These are phyloP conservation scores for Spodoptera picta DNA, from an alignment of 2,888 invertebrate species.

Conservation along the genomic window DNA sequence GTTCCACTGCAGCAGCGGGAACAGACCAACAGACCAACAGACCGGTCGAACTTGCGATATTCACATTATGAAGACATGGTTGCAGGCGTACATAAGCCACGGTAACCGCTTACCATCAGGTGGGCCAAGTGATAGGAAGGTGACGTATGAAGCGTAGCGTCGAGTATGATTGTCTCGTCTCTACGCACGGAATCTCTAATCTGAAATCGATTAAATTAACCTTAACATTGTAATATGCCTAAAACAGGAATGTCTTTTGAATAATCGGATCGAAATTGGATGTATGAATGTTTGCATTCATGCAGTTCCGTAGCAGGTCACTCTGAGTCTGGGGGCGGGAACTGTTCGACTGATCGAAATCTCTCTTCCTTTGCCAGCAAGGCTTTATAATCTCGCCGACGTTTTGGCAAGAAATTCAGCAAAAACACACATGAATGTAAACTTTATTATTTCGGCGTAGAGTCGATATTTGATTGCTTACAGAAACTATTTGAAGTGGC, in stretches of 20 bases:
- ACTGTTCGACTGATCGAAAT: conserved; percentile 48
- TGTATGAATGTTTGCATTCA: conserved; percentile 29
- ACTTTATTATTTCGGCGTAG: conserved; percentile 12
- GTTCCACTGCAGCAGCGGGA: conserved; percentile 21
- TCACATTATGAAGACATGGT: not conserved
- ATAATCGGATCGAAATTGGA: conserved; percentile 11
- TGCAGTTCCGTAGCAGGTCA: conserved; percentile 27
- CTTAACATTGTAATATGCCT: no score
- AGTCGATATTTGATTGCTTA: conserved; percentile 20
- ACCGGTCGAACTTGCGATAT: conserved; percentile 27
- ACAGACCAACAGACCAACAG: conserved; percentile 8
- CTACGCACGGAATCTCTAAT: no score
- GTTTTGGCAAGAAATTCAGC: conserved; percentile 56
- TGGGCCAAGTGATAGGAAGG: no score
- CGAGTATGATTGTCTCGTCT: no score
- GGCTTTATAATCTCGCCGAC: conserved; percentile 57
- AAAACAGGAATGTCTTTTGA: conserved; percentile 12
- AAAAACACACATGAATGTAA: conserved; percentile 2
- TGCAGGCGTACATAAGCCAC: no score
- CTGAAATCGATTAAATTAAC: no score
- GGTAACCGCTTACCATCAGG: no score
- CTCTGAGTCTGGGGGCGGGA: conserved; percentile 15
- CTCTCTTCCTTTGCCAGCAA: conserved; percentile 49
- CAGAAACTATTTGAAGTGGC: conserved; percentile 21
- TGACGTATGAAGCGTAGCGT: not conserved